A percentile compares a stretch with the other conserved stretches of the same genome.
phyloP scores from a whole-genome alignment of 2,888 invertebrate genomes.

The Argyresthia albistria region DNA sequence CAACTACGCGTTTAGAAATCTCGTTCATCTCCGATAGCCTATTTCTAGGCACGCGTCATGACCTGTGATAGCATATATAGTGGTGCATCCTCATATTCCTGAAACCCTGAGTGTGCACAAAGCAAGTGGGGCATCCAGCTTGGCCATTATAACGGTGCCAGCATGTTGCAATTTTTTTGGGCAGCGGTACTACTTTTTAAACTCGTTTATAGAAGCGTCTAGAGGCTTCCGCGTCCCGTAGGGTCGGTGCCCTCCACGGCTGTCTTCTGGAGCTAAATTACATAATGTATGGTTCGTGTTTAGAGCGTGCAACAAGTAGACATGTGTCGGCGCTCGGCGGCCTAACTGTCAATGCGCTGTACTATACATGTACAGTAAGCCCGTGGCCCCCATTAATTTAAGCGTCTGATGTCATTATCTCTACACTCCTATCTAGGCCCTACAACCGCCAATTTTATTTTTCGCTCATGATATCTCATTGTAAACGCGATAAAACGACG shows the following conservation, averaged over 20 bases:
- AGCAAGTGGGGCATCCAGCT: slow-evolving; percentile 71
- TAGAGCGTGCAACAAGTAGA: slow-evolving; percentile 71
- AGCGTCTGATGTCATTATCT: slow-evolving; percentile 72
- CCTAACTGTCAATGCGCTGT: slow-evolving; percentile 72
- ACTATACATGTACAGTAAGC: slow-evolving; percentile 47
- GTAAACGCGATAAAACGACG: slow-evolving; percentile 58
- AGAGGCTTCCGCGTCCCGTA: slow-evolving; percentile 72
- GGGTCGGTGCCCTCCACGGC: slow-evolving; percentile 68
- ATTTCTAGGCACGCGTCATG: slow-evolving; percentile 54
- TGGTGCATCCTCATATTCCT: slow-evolving; percentile 60
- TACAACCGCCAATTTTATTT: slow-evolving; percentile 63
- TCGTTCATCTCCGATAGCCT: slow-evolving; percentile 47
- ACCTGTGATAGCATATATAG: slow-evolving; percentile 54
- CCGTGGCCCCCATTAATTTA: slow-evolving; percentile 70
- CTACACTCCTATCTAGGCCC: slow-evolving; percentile 70
- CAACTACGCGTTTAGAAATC: slow-evolving; percentile 70
- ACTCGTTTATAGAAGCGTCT: slow-evolving; percentile 72
- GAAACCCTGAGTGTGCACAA: slow-evolving; percentile 54
- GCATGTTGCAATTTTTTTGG: slow-evolving; percentile 75
- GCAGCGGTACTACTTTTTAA: slow-evolving; percentile 73
- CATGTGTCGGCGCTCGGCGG: slow-evolving; percentile 55
- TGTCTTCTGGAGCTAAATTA: slow-evolving; percentile 69
- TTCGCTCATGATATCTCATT: slow-evolving; percentile 56
- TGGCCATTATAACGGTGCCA: slow-evolving; percentile 74
- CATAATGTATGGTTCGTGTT: slow-evolving; percentile 69